Evolutionary conservation across 2,113 vertebrate genomes (phyloP).

Genomic region (Nematolebias whitei): DNA sequence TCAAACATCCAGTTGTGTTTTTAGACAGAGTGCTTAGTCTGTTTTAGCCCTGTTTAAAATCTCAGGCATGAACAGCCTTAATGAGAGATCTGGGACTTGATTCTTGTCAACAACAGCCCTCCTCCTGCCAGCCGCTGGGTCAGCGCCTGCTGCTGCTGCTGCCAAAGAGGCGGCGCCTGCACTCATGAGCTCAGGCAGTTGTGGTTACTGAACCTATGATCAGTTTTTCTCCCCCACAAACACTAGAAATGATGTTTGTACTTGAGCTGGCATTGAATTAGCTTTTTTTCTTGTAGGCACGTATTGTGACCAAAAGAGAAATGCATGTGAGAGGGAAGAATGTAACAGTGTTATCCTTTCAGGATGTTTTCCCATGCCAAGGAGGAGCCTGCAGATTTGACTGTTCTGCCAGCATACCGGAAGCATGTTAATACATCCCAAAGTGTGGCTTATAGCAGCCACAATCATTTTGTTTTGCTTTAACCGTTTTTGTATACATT

Average conservation of each 20-base stretch:
- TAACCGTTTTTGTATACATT: constrained; percentile 42
- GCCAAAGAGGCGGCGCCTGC: constrained; percentile 61
- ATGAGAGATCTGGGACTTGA: constrained; percentile 68
- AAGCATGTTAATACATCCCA: constrained; percentile 23
- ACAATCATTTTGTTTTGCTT: constrained; percentile 43
- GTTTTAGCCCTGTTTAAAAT: constrained; percentile 55
- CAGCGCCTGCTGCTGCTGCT: constrained; percentile 47
- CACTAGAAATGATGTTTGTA: constrained; percentile 40
- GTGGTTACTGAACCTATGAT: constrained; percentile 64
- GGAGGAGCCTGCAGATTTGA: constrained; percentile 15
- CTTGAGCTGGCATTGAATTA: constrained; percentile 39
- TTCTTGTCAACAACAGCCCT: constrained; percentile 64
- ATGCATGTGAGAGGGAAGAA: constrained; percentile 18
- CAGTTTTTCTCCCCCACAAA: constrained; percentile 61
- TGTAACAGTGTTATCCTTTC: not conserved
- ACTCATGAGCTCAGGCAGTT: constrained; percentile 43
- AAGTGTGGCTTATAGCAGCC: constrained; percentile 45
- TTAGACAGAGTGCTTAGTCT: constrained; percentile 41
- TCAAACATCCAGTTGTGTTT: constrained; percentile 29
- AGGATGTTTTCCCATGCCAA: constrained; percentile 9
- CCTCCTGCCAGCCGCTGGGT: constrained; percentile 63
- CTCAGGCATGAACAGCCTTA: constrained; percentile 64
- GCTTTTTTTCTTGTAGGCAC: constrained; percentile 24
- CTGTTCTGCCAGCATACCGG: constrained; percentile 10
- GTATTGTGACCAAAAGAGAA: constrained; percentile 22